phyloP scores from a whole-genome alignment of 2,113 vertebrate genomes.

The Corythornis madagascariensis region DNA sequence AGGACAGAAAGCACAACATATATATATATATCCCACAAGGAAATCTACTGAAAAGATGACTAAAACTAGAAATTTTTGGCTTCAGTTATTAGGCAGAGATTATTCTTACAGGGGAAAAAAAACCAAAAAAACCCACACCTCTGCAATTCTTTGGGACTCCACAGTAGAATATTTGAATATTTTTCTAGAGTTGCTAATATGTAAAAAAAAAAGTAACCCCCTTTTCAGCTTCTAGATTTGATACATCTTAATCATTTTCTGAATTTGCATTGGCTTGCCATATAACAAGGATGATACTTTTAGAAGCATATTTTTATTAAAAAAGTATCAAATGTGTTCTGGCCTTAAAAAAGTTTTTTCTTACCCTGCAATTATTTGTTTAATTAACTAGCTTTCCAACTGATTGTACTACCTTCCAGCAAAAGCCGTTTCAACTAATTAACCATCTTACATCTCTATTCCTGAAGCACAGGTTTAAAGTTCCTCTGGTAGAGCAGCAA shows the following conservation, averaged over 20 bases:
- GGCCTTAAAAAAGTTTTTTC: neutral
- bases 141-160: neutral
- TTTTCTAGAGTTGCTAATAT: neutral
- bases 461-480: neutral
- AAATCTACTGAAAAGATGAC: neutral
- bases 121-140: neutral
- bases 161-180: neutral
- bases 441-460: neutral
- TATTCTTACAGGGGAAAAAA: neutral
- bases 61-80: neutral
- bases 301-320: neutral
- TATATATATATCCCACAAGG: neutral
- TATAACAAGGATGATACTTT: neutral
- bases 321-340: neutral
- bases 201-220: neutral
- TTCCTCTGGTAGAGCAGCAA: slow-evolving; percentile 6
- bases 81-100: neutral
- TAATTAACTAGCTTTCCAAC: neutral
- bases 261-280: neutral
- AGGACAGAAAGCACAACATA: neutral
- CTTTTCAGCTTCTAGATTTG: neutral
- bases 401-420: neutral
- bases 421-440: slow-evolving; percentile 6
- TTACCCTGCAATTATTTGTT: neutral
- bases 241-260: neutral